These are phyloP conservation scores for Aspidoscelis tigris DNA, from an alignment of 2,113 vertebrate species.

Conservation along the genomic window DNA sequence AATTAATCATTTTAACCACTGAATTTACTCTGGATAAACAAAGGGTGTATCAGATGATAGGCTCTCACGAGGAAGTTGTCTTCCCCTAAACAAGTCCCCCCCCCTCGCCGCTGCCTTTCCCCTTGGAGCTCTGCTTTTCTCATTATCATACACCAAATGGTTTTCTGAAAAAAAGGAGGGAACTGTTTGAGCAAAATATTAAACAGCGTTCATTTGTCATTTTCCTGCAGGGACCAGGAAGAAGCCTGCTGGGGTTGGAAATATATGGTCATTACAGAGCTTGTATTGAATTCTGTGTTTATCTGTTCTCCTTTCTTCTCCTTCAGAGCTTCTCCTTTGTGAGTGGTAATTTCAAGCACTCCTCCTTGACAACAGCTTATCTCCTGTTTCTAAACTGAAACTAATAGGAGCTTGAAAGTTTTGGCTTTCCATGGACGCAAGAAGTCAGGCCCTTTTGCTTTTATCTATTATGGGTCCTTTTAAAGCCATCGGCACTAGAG, in stretches of 20 bases:
- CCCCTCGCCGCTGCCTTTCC: slow-evolving; percentile 12
- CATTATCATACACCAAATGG: slow-evolving; percentile 75
- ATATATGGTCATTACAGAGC: slow-evolving; percentile 69
- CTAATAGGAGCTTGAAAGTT: slow-evolving; percentile 40
- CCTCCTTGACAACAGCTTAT: slow-evolving; percentile 47
- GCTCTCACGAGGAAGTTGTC: slow-evolving; percentile 72
- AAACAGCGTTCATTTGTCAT: slow-evolving; percentile 79
- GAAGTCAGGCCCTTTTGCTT: slow-evolving; percentile 38
- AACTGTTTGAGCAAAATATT: slow-evolving; percentile 78
- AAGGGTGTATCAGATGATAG: slow-evolving; percentile 69
- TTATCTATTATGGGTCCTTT: not conserved
- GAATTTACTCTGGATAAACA: slow-evolving; percentile 76
- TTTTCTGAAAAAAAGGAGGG: slow-evolving; percentile 76
- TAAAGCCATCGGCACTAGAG: no score
- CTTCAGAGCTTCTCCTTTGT: slow-evolving; percentile 54
- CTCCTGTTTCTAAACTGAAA: slow-evolving; percentile 40
- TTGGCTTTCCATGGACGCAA: no score
- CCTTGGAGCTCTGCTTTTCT: slow-evolving; percentile 69
- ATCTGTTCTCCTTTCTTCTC: slow-evolving; percentile 47
- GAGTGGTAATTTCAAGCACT: slow-evolving; percentile 64
- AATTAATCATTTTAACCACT: slow-evolving; percentile 79
- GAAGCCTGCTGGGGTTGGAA: slow-evolving; percentile 68
- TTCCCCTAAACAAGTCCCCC: slow-evolving; percentile 58
- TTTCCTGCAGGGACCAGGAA: slow-evolving; percentile 64
- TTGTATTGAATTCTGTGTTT: slow-evolving; percentile 70